These are phyloP conservation scores for Heloderma charlesbogerti DNA, from an alignment of 2,113 vertebrate species.

Conservation along the genomic window DNA sequence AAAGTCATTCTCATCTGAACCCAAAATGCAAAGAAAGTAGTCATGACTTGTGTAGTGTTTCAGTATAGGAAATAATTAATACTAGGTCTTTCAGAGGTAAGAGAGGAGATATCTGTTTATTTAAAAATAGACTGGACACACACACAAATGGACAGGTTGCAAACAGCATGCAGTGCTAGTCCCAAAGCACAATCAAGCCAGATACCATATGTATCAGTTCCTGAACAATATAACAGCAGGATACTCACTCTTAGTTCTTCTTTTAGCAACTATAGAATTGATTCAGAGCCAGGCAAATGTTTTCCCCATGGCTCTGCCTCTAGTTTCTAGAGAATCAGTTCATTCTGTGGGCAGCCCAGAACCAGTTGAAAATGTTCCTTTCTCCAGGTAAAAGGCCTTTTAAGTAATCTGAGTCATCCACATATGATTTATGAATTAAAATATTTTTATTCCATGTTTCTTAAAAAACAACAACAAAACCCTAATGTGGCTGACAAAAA, in stretches of 20 bases:
- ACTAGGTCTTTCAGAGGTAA: not conserved
- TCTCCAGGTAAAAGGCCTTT: not conserved
- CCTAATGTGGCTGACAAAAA: too few relatives aligned
- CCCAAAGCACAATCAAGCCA: not conserved
- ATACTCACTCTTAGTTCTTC: not conserved
- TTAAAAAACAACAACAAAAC: not conserved
- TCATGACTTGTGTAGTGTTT: not conserved
- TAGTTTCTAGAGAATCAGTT: not conserved
- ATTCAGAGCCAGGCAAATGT: not conserved
- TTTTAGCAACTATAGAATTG: not conserved
- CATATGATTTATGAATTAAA: not conserved
- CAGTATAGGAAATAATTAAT: not conserved
- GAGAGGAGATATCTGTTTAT: not conserved
- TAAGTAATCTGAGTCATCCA: too few relatives aligned
- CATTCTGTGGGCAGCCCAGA: not conserved
- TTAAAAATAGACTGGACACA: not conserved
- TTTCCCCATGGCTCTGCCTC: not conserved
- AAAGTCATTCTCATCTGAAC: not conserved
- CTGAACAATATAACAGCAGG: not conserved
- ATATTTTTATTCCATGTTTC: not conserved
- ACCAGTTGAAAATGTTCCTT: not conserved
- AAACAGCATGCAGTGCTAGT: not conserved
- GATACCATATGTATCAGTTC: not conserved
- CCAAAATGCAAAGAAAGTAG: conserved; percentile 6
- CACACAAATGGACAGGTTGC: not conserved